phyloP scores from a whole-genome alignment of 2,888 invertebrate genomes.

The Tetragnatha montana region DNA sequence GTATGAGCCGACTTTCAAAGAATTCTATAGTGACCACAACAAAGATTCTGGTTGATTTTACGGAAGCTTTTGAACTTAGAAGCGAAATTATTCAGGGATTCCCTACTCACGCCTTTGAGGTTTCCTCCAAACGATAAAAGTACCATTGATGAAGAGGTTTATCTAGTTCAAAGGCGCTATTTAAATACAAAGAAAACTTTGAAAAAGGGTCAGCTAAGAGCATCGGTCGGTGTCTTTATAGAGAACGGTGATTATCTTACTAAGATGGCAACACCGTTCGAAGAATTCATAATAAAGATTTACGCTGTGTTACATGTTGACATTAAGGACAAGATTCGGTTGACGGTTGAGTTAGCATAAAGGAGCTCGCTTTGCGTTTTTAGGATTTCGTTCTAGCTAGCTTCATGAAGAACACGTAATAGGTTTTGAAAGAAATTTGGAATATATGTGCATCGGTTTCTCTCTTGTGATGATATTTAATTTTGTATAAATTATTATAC shows the following conservation, averaged over 20 bases:
- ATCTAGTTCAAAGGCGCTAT: not conserved
- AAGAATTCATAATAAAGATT: conserved; percentile 13
- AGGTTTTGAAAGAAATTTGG: no score
- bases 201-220: not conserved
- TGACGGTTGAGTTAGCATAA: not conserved
- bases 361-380: not conserved
- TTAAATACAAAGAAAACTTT: not conserved
- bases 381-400: not conserved
- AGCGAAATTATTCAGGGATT: not conserved
- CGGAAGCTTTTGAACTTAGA: not conserved
- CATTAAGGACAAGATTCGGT: not conserved
- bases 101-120: not conserved
- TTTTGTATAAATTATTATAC: no score
- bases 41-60: not conserved
- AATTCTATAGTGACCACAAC: not conserved
- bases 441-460: no score
- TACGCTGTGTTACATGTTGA: conserved; percentile 2
- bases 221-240: conserved; percentile 6
- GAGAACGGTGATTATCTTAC: not conserved
- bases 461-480: no score
- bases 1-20: not conserved
- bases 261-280: not conserved
- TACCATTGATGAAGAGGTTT: not conserved
- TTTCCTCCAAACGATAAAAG: not conserved
- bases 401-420: no score